Percentiles rank a stretch among this genome's conserved stretches.
These are phyloP conservation scores for Hippocampus kuda DNA, from an alignment of 2,797 vertebrate species.

Conservation along the genomic window DNA sequence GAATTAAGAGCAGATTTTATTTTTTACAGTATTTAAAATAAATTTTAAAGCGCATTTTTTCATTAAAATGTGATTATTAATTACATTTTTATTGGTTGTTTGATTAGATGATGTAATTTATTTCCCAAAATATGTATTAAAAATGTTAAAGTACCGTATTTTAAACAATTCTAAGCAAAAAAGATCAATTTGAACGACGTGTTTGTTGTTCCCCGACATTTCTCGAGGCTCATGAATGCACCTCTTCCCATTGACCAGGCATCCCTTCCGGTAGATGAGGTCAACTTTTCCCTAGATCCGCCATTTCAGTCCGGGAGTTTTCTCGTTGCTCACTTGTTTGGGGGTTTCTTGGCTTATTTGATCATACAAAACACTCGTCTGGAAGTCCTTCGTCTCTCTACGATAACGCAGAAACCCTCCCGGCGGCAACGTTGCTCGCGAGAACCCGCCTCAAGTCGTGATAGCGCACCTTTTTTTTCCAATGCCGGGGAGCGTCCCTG, in stretches of 20 bases:
- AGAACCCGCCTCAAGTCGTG: neutral
- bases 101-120: too few species aligned
- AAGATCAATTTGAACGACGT: neutral
- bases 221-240: conserved; percentile 23
- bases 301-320: conserved; percentile 70
- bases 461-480: conserved; percentile 46
- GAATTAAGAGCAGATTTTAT: too few species aligned
- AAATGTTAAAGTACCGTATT: too few species aligned
- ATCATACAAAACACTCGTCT: neutral
- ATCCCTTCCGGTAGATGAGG: conserved; percentile 52
- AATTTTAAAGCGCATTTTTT: too few species aligned
- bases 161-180: too few species aligned
- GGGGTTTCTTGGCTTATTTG: conserved; percentile 48
- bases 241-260: conserved; percentile 42
- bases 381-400: conserved; percentile 17
- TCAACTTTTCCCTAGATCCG: conserved; percentile 62
- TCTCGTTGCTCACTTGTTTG: conserved; percentile 58
- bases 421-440: neutral
- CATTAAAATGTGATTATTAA: too few species aligned
- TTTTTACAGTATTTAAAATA: too few species aligned
- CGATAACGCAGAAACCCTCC: neutral
- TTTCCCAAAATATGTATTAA: too few species aligned
- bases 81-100: too few species aligned
- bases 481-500: conserved; percentile 45
- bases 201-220: conserved; percentile 3